These are phyloP conservation scores for Siniperca chuatsi DNA, from an alignment of 2,113 vertebrate species.

Conservation along the genomic window DNA sequence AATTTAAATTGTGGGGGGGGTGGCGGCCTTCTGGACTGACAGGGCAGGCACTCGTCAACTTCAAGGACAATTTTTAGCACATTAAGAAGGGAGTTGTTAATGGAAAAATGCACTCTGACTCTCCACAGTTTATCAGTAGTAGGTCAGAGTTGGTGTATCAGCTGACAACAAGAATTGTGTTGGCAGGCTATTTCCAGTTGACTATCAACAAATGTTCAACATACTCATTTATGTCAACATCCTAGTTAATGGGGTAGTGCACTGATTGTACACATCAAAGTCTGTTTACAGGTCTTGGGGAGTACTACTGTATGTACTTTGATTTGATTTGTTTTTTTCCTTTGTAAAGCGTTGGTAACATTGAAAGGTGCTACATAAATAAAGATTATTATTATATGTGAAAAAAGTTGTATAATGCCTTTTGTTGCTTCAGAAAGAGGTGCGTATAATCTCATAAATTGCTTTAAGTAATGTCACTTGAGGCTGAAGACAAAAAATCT, in stretches of 20 bases:
- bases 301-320: not conserved
- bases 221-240: not conserved
- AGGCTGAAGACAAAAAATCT: not conserved
- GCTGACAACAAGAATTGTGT: not conserved
- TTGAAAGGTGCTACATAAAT: not conserved
- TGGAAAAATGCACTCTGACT: conserved; percentile 43
- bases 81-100: conserved; percentile 45
- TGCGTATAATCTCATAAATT: not conserved
- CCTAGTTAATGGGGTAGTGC: not conserved
- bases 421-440: not conserved
- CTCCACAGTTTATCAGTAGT: not conserved
- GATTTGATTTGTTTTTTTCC: not conserved
- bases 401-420: not conserved
- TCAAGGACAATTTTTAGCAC: conserved; percentile 63
- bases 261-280: not conserved
- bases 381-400: not conserved
- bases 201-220: not conserved
- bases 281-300: not conserved
- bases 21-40: conserved; percentile 57
- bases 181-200: not conserved
- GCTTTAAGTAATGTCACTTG: not conserved
- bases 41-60: conserved; percentile 59
- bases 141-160: not conserved
- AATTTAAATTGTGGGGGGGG: conserved; percentile 63
- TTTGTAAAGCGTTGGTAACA: too few species aligned